phyloP scores from a whole-genome alignment of 2,888 invertebrate genomes.

The Caenorhabditis becei region DNA sequence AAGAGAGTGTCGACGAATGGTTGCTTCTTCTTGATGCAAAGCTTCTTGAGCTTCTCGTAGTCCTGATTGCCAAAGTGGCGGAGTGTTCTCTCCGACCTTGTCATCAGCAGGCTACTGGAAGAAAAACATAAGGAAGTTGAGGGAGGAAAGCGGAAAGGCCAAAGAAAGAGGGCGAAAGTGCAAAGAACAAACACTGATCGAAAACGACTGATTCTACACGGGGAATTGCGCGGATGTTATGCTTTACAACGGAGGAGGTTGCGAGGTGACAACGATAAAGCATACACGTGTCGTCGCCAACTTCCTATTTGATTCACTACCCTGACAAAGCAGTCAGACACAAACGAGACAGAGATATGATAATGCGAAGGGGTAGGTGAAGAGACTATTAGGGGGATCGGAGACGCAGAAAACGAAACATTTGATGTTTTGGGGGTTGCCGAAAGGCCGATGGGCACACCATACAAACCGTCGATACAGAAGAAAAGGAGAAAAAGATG shows the following conservation, averaged over 20 bases:
- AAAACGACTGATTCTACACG: neutral
- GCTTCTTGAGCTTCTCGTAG: slow-evolving; percentile 65
- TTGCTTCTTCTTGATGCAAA: slow-evolving; percentile 72
- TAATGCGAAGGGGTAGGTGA: slow-evolving; percentile 12
- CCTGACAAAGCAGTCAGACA: slow-evolving; percentile 2
- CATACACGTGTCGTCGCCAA: slow-evolving; percentile 17
- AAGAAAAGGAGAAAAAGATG: neutral
- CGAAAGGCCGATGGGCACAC: slow-evolving; percentile 21
- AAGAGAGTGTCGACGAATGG: slow-evolving; percentile 83
- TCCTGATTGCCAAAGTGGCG: slow-evolving; percentile 68
- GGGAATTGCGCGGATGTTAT: neutral
- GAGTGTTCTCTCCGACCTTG: slow-evolving; percentile 40
- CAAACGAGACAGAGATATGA: slow-evolving; percentile 31
- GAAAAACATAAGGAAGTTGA: neutral
- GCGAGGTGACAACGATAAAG: slow-evolving; percentile 5
- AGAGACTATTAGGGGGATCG: neutral
- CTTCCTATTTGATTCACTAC: slow-evolving; percentile 16
- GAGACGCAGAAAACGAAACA: slow-evolving; percentile 35
- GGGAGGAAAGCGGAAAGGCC: neutral
- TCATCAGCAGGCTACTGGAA: slow-evolving; percentile 32
- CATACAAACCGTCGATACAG: slow-evolving; percentile 20
- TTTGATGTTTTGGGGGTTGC: slow-evolving; percentile 19
- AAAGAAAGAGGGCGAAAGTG: neutral
- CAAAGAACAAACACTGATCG: slow-evolving; percentile 22
- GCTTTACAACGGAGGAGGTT: neutral